Conservation (phyloP, 1,140 invertebrate genomes). For the Magallana angulata region DNA sequence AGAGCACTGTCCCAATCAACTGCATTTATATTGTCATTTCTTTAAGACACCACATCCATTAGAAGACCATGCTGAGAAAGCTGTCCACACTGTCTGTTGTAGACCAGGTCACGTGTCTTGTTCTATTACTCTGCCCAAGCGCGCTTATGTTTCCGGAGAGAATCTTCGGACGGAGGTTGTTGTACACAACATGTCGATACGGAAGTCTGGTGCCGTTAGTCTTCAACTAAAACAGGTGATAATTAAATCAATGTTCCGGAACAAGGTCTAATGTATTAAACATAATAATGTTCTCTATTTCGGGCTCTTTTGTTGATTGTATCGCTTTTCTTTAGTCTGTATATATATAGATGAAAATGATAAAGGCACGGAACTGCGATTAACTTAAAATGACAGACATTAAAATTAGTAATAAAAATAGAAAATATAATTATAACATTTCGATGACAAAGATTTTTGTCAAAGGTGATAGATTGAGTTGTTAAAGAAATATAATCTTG, state of each 20-base stretch:
- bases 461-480: too few relatives aligned
- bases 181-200: constrained; percentile 74
- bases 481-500: too few relatives aligned
- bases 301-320: too few relatives aligned
- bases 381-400: too few relatives aligned
- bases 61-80: constrained; percentile 74
- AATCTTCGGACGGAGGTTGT: constrained; percentile 70
- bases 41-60: constrained; percentile 65
- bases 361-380: too few relatives aligned
- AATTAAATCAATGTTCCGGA: not conserved
- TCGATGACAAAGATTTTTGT: too few relatives aligned
- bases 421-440: too few relatives aligned
- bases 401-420: too few relatives aligned
- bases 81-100: constrained; percentile 73
- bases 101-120: constrained; percentile 74
- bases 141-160: constrained; percentile 75
- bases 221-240: constrained; percentile 76
- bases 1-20: not conserved
- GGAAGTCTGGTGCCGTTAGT: constrained; percentile 72
- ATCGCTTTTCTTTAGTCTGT: too few relatives aligned
- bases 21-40: not conserved
- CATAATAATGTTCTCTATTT: not conserved
- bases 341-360: too few relatives aligned
- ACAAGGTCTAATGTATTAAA: not conserved
- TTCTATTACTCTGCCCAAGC: constrained; percentile 71